Evolutionary conservation across 2,888 invertebrate genomes (phyloP).

Genomic region (Trichogramma evanescens): DNA sequence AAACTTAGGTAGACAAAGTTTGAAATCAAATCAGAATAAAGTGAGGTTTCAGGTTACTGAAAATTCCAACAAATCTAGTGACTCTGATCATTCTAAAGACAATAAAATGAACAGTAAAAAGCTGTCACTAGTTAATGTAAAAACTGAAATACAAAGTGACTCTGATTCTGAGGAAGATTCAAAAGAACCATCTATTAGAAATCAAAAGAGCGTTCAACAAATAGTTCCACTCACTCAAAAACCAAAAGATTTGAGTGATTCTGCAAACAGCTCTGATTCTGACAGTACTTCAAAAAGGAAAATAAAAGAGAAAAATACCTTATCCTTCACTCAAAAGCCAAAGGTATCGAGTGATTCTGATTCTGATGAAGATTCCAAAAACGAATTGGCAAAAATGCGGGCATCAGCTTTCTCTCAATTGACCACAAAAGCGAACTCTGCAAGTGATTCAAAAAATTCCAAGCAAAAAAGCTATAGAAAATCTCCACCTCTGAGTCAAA

Average conservation of each 20-base stretch:
- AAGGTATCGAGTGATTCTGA: background rate
- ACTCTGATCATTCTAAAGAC: background rate
- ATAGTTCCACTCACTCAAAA: no score
- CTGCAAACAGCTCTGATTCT: background rate
- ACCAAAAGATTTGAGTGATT: background rate
- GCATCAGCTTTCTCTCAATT: background rate
- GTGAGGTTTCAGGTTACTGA: no score
- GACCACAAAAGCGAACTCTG: no score
- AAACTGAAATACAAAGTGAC: no score
- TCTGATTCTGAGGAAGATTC: no score
- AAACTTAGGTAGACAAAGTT: background rate
- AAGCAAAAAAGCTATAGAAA: background rate
- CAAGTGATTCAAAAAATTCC: no score
- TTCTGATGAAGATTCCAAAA: background rate
- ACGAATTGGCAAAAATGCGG: background rate
- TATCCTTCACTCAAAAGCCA: background rate
- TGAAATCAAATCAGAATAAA: background rate
- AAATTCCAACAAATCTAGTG: background rate
- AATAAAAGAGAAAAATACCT: no score
- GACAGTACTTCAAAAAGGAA: no score
- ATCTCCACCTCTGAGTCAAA: no score
- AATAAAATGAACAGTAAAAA: background rate
- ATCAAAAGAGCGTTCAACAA: no score
- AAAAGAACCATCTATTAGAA: no score
- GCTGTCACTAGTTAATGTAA: no score